Evolutionary conservation across 2,888 invertebrate species (phyloP), one percentile per base, ranked within the genome.

Genomic region (Automeris io): DNA sequence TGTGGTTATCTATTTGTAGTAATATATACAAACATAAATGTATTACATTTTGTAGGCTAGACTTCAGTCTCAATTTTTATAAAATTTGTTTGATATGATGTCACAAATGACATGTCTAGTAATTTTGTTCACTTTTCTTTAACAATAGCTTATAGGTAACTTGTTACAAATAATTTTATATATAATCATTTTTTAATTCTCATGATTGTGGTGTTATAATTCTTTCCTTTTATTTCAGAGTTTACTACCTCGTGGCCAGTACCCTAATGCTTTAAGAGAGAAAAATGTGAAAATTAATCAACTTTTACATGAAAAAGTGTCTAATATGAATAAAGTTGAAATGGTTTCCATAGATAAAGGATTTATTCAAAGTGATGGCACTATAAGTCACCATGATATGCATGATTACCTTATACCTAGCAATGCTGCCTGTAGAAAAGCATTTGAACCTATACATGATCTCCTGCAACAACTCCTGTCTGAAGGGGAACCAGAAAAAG

Each of bases 361-460:
- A 33, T 90, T 95, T 50, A 86, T 95, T 39, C 93, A 93, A 72
- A 88, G 88, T 33, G 93, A 93, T 80, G 93, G 95, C 2, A 90
- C 91, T 31, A 95, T 97, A 42, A 94, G 93, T 66, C 95, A 95
- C 65, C 93, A 93, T 62, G 96, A 97, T 69, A 95, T 97, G 95
- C 93, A 94, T 67, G 97, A 97, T 77, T 97, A 95, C 76, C 89
- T 96, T 35, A 93, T 95, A 64, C 89, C 96, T 42, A 96, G 95
- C 1, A 93, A 94, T 76, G 90, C 92, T 35, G 97, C 96, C 37
- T 95, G 95, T 73, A 90, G 91, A 61, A 96, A 96, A 77, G 93
- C 94, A 6, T 95, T 95, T 73, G 94, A 94, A 76, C 94, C 95
- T 12, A 91, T 95, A 35, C 90, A 93, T 71, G 95, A 95, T 73